Conservation (phyloP, 2,797 vertebrate species). For the Acrossocheilus fasciatus region DNA sequence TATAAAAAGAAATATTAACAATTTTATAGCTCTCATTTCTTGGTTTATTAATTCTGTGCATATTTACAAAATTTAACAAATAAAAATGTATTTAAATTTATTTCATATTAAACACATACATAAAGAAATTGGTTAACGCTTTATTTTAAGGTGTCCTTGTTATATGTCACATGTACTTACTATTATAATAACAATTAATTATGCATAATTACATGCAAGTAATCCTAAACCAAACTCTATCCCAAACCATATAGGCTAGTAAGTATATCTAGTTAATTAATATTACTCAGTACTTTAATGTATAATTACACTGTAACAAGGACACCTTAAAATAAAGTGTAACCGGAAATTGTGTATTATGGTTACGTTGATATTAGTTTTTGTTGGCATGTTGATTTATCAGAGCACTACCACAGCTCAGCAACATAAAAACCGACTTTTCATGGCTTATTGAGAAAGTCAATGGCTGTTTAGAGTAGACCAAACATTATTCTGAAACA, state of each 20-base stretch:
- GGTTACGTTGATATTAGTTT: not conserved
- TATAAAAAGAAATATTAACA: not conserved
- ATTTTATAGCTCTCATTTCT: not conserved
- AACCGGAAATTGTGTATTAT: not conserved
- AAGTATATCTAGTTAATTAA: not conserved
- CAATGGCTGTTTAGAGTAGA: slow-evolving; percentile 2
- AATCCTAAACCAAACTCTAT: not conserved
- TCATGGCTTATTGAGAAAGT: slow-evolving; percentile 12
- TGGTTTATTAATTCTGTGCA: not conserved
- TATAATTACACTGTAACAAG: not conserved
- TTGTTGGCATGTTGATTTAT: not conserved
- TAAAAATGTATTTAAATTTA: not conserved
- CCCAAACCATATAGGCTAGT: not conserved
- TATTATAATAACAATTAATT: not conserved
- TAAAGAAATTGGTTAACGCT: not conserved
- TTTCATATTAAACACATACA: not conserved
- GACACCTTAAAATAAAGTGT: not conserved
- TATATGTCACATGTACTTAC: not conserved
- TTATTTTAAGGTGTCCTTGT: not conserved
- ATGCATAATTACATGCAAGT: not conserved
- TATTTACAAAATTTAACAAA: not conserved
- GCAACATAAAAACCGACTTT: slow-evolving; percentile 11
- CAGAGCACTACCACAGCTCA: not conserved
- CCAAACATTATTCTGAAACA: slow-evolving; percentile 41
- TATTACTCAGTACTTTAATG: not conserved